Evolutionary conservation across 2,888 invertebrate species (phyloP), one percentile per base, ranked within the genome.

Genomic region (Philereme transversata): DNA sequence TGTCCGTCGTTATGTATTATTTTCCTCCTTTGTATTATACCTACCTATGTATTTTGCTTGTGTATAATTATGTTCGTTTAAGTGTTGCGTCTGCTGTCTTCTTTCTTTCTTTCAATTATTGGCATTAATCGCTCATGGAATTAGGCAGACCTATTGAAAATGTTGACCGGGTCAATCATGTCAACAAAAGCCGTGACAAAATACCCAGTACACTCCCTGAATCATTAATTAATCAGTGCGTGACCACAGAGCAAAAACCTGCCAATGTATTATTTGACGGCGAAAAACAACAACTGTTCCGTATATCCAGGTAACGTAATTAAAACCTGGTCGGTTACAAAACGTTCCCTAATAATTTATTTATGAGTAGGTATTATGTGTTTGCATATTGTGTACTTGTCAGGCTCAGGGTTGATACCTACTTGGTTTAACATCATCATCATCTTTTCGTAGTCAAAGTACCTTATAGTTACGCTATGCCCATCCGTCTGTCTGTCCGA

Each of bases 341-440:
- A 63, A 58, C 65, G 67, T 34, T 53, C 50, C 54, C 60, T 67
- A 62, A 67, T 65, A 62, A 67, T 67, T 67, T 62, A 67, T 67
- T 69, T 55, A 69, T 69, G 64, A 61, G 60, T 22, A 22, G 22
- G 22, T 43, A 60, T 62, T 55, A 60, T 66, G 55, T 57, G 55
- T 48, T 49, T 62, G 44, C 51, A 45, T 58, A 57, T 50, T 38
- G 33, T 36, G 51, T 51, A 40, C 52, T 44, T 51, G 51, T 40
- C 11, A 9, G n/a, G 8, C 40, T 36, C 56, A 60, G 57, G 57
- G 59, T 47, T 44, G 45, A 5, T 35, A 57, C 54, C 47, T 22
- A 22, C 22, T 22, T 2, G 22, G 22, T 22, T 22, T n/a, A n/a
- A n/a, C n/a, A n/a, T n/a, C n/a, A n/a, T n/a, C n/a, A n/a, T n/a